phyloP scores from a whole-genome alignment of 1,140 invertebrate species.

The Plectrocnemia conspersa region DNA sequence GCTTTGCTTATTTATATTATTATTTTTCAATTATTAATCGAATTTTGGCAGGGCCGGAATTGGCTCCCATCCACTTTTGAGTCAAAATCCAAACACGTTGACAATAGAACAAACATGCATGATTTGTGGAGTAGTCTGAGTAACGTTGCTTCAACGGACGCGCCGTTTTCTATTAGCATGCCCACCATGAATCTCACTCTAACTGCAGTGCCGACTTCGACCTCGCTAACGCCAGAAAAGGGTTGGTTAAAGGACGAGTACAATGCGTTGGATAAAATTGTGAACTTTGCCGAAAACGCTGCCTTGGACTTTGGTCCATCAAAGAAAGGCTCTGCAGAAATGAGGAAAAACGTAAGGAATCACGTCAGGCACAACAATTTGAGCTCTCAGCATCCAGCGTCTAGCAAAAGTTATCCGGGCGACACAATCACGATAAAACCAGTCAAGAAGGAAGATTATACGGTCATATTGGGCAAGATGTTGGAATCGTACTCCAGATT shows the following conservation, averaged over 20 bases:
- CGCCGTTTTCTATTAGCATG: slow-evolving; percentile 42
- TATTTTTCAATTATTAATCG: slow-evolving; percentile 19
- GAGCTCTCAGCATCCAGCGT: background rate
- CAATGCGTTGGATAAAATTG: slow-evolving; percentile 51
- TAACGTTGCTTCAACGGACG: slow-evolving; percentile 39
- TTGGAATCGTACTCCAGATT: slow-evolving; percentile 49
- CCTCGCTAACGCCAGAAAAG: slow-evolving; percentile 40
- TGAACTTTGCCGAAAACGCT: slow-evolving; percentile 50
- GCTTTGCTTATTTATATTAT: slow-evolving; percentile 19
- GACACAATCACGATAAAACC: slow-evolving; percentile 43
- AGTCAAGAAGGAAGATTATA: slow-evolving; percentile 2
- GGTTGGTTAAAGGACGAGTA: slow-evolving; percentile 42
- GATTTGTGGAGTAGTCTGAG: slow-evolving; percentile 36
- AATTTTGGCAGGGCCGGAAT: slow-evolving; percentile 53
- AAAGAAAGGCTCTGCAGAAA: slow-evolving; percentile 40
- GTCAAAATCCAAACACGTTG: slow-evolving; percentile 58
- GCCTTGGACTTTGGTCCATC: slow-evolving; percentile 43
- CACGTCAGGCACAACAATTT: slow-evolving; percentile 34
- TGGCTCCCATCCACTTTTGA: slow-evolving; percentile 58
- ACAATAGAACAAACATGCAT: slow-evolving; percentile 57
- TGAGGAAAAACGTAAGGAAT: slow-evolving; percentile 39
- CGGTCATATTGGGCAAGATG: slow-evolving; percentile 37
- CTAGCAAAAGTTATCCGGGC: too few relatives aligned
- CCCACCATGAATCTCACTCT: slow-evolving; percentile 48
- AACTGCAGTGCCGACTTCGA: slow-evolving; percentile 43